These are phyloP conservation scores for Sapayoa aenigma DNA, from an alignment of 2,113 vertebrate species.

Conservation along the genomic window DNA sequence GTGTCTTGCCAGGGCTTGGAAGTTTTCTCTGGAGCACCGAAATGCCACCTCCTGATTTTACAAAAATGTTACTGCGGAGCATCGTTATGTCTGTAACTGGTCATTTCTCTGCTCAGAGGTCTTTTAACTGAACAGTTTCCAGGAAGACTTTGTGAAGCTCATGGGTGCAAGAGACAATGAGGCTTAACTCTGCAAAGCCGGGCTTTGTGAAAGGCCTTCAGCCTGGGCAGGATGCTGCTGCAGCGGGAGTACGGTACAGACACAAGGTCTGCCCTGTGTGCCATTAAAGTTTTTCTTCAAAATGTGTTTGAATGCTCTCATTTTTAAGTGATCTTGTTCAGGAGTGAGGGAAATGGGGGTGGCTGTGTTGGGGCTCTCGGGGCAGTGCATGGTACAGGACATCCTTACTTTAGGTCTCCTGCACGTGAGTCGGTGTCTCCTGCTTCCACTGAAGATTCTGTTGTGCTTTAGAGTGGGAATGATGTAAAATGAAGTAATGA, in stretches of 20 bases:
- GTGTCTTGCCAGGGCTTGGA: background rate
- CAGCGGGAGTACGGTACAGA: fast-evolving
- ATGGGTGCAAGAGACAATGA: fast-evolving
- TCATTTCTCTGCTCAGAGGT: background rate
- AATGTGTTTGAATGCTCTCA: background rate
- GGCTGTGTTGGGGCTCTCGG: background rate
- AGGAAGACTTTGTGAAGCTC: background rate
- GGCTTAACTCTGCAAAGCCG: background rate
- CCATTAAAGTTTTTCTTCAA: background rate
- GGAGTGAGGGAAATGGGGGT: background rate
- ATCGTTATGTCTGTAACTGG: background rate
- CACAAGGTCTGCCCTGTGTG: background rate
- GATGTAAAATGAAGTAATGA: background rate
- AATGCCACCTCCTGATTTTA: background rate
- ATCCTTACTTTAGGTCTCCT: background rate
- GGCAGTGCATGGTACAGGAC: fast-evolving
- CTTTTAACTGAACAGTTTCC: background rate
- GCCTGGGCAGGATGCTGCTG: background rate
- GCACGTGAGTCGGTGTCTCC: fast-evolving
- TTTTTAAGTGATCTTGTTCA: background rate
- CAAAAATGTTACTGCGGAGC: background rate
- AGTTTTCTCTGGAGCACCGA: background rate
- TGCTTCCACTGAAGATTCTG: background rate
- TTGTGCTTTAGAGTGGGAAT: background rate
- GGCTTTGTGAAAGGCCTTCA: background rate